Percentiles rank a stretch among this genome's conserved stretches.
Conservation (phyloP, 2,113 vertebrate species). For the Antidorcas marsupialis region DNA sequence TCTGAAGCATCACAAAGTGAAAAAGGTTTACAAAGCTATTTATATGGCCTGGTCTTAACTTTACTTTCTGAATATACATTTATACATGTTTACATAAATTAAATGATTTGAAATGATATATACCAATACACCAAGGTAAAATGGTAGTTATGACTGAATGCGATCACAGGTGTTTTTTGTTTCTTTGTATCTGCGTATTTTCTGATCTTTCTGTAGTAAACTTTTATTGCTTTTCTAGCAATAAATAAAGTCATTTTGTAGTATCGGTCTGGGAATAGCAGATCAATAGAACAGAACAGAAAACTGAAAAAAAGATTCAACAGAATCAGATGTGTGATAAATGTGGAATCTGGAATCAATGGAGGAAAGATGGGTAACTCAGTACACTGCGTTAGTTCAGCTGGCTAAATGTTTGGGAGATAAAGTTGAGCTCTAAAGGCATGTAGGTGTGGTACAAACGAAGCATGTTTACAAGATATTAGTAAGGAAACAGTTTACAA, state of each 20-base stretch:
- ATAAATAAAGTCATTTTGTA: slow-evolving; percentile 61
- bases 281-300: slow-evolving; percentile 55
- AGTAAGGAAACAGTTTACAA: not conserved
- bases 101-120: not conserved
- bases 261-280: slow-evolving; percentile 35
- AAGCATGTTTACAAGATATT: not conserved
- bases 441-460: not conserved
- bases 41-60: not conserved
- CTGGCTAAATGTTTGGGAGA: not conserved
- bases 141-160: not conserved
- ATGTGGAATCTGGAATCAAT: not conserved
- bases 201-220: slow-evolving; percentile 57
- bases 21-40: not conserved
- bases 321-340: slow-evolving; percentile 32
- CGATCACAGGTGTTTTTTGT: not conserved
- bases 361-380: not conserved
- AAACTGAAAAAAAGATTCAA: slow-evolving; percentile 43
- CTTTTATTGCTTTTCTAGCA: slow-evolving; percentile 66
- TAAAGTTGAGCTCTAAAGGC: not conserved
- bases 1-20: not conserved
- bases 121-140: not conserved
- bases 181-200: slow-evolving; percentile 8
- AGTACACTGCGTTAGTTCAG: not conserved
- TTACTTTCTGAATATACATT: not conserved
- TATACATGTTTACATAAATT: not conserved